These are phyloP conservation scores for Anastatus disparis DNA, from an alignment of 1,140 invertebrate genomes.

Conservation along the genomic window DNA sequence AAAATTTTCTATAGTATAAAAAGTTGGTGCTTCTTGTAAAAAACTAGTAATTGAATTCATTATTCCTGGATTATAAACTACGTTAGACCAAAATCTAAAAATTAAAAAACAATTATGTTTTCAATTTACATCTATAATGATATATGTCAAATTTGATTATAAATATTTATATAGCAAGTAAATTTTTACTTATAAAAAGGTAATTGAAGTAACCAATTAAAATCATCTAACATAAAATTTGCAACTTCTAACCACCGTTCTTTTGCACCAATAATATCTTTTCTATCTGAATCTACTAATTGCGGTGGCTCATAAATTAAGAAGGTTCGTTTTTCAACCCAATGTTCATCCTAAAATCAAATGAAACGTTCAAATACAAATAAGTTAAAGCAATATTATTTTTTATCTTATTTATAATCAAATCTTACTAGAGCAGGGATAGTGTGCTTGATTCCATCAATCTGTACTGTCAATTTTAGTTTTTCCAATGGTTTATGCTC, in stretches of 20 bases:
- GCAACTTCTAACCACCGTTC: slow-evolving; percentile 71
- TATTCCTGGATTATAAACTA: slow-evolving; percentile 75
- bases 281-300: slow-evolving; percentile 53
- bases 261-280: slow-evolving; percentile 62
- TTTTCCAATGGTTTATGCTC: slow-evolving; percentile 52
- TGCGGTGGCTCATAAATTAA: slow-evolving; percentile 58
- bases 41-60: slow-evolving; percentile 77
- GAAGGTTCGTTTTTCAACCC: slow-evolving; percentile 58
- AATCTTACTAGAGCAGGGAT: slow-evolving; percentile 57
- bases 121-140: not conserved
- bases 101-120: slow-evolving; percentile 46
- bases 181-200: slow-evolving; percentile 65
- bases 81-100: slow-evolving; percentile 84
- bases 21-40: slow-evolving; percentile 78
- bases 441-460: slow-evolving; percentile 46
- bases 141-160: too few species aligned
- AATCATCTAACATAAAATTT: slow-evolving; percentile 68
- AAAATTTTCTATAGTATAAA: slow-evolving; percentile 70
- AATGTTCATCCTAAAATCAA: slow-evolving; percentile 55
- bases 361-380: slow-evolving; percentile 13
- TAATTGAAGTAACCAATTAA: slow-evolving; percentile 68
- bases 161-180: not conserved
- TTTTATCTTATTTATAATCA: slow-evolving; percentile 27
- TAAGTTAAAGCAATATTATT: not conserved
- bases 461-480: slow-evolving; percentile 48